A percentile compares a stretch with the other conserved stretches of the same genome.
Conservation (phyloP, 2,113 vertebrate genomes). For the Lepus americanus region DNA sequence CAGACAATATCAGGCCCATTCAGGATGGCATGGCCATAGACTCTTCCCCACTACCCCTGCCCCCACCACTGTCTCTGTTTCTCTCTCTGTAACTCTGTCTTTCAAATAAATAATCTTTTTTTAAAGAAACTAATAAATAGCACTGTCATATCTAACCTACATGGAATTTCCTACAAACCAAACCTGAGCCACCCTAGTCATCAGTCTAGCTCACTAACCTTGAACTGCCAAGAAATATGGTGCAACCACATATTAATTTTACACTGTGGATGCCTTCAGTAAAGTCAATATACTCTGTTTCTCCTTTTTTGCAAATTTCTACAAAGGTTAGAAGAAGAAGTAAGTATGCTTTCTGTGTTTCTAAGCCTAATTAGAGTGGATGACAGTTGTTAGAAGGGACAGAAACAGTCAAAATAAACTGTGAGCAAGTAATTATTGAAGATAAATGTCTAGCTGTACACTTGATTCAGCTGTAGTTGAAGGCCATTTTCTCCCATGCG, state of each 20-base stretch:
- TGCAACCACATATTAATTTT: not conserved
- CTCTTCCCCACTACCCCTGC: too few species aligned
- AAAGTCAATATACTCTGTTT: not conserved
- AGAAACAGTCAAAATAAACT: not conserved
- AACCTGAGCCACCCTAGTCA: not conserved
- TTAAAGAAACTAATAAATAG: not conserved
- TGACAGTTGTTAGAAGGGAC: not conserved
- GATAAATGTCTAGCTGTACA: not conserved
- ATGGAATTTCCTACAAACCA: not conserved
- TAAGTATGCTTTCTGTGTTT: not conserved
- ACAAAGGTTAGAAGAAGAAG: fast-evolving
- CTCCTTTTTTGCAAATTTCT: not conserved
- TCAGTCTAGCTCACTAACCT: too few species aligned
- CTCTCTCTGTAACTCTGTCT: too few species aligned
- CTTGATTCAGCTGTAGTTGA: slow-evolving; percentile 25
- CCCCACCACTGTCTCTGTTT: too few species aligned
- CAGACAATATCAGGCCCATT: too few species aligned
- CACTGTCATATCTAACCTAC: not conserved
- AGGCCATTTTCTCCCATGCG: slow-evolving; percentile 32
- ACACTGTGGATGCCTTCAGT: not conserved
- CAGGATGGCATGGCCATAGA: too few species aligned
- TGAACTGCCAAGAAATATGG: not conserved
- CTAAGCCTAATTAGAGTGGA: not conserved
- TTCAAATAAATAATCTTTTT: too few species aligned
- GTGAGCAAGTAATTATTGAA: not conserved